These are phyloP conservation scores for Leuciscus idus DNA, from an alignment of 2,113 vertebrate genomes.

Conservation along the genomic window DNA sequence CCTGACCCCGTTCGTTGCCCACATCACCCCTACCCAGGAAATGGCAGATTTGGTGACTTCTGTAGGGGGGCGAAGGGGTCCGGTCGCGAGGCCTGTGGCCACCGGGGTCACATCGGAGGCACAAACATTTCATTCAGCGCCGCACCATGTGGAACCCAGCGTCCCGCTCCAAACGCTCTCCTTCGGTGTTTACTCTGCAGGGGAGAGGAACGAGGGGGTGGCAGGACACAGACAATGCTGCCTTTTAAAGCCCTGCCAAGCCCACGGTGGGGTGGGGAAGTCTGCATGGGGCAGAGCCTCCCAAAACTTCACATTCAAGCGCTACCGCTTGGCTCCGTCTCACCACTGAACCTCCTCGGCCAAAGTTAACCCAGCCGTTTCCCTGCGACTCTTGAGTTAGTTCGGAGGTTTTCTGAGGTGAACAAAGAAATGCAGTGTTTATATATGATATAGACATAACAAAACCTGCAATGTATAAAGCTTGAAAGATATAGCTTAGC, in stretches of 20 bases:
- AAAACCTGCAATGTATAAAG: background rate
- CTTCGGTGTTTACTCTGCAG: slow-evolving; percentile 73
- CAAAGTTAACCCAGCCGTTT: background rate
- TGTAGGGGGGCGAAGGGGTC: background rate
- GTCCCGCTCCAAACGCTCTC: slow-evolving; percentile 59
- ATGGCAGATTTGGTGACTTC: slow-evolving; percentile 22
- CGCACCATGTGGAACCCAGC: slow-evolving; percentile 54
- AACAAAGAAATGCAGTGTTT: background rate
- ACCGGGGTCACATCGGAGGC: slow-evolving; percentile 49
- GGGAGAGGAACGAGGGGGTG: slow-evolving; percentile 49
- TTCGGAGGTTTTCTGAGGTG: slow-evolving; percentile 45
- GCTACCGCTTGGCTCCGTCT: slow-evolving; percentile 42
- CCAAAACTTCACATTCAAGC: slow-evolving; percentile 75
- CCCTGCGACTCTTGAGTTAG: background rate
- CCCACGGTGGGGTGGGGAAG: slow-evolving; percentile 70
- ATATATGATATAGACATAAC: slow-evolving; percentile 4
- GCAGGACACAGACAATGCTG: slow-evolving; percentile 67
- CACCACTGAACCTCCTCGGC: slow-evolving; percentile 23
- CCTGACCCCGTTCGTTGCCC: slow-evolving; percentile 11
- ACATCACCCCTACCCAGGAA: slow-evolving; percentile 49
- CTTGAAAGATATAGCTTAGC: background rate
- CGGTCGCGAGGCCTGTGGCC: background rate
- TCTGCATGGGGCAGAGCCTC: slow-evolving; percentile 71
- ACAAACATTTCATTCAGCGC: slow-evolving; percentile 67
- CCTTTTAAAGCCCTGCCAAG: slow-evolving; percentile 74